Conservation (phyloP, 2,113 vertebrate species). For the Pardalotus punctatus region DNA sequence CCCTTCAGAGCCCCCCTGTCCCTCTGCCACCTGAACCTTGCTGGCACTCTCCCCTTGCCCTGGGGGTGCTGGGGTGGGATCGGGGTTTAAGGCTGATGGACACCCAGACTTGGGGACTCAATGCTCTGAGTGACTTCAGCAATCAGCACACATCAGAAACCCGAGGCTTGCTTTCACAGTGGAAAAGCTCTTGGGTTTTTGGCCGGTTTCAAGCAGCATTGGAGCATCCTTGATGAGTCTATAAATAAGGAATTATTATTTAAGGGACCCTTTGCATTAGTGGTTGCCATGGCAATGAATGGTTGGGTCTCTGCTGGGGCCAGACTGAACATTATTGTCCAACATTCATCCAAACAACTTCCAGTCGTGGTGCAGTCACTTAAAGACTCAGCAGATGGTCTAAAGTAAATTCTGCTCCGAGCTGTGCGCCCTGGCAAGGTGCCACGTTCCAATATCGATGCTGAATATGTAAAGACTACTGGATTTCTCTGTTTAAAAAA, state of each 20-base stretch:
- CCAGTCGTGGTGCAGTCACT: background rate
- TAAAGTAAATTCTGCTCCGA: background rate
- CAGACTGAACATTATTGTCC: constrained; percentile 43
- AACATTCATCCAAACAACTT: background rate
- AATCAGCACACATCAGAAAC: background rate
- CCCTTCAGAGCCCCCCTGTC: background rate
- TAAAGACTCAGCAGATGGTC: constrained; percentile 49
- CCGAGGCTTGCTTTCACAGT: background rate
- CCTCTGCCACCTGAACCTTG: background rate
- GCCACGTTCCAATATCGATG: background rate
- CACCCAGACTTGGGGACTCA: background rate
- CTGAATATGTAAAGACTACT: background rate
- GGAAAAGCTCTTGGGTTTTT: background rate
- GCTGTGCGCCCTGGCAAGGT: background rate
- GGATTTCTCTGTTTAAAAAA: background rate
- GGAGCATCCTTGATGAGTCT: background rate
- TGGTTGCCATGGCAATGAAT: constrained; percentile 66
- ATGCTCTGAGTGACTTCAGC: background rate
- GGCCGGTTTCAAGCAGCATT: background rate
- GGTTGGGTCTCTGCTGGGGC: constrained; percentile 47
- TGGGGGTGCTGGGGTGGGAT: background rate
- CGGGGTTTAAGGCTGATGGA: background rate
- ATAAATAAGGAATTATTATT: constrained; percentile 74
- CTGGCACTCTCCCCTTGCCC: background rate
- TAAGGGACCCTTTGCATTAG: constrained; percentile 72